Evolutionary conservation across 2,113 vertebrate species (phyloP), one percentile per base, ranked within the genome.

Genomic region (mouse (Mus musculus)): DNA sequence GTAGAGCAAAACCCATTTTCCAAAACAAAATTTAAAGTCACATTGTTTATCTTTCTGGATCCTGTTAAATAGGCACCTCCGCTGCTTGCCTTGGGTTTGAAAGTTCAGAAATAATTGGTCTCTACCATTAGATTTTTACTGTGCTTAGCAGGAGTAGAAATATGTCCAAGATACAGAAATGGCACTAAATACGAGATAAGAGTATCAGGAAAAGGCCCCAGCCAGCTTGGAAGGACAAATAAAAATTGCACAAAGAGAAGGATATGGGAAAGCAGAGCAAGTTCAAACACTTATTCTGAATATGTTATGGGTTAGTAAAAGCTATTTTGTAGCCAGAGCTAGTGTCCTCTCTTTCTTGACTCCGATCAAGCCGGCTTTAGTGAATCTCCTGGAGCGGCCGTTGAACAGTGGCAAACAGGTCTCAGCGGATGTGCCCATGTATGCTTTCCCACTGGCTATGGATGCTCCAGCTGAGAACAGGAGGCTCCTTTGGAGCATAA

Each of bases 401-500:
- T 61, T 80, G 46, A 85, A 61, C 54, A 0, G 8, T 72, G 80
- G 80, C 84, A 86, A 36, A 95, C 77, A 13, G 86, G 42, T 56
- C 46, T 89, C 89, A 87, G 94, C 36, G 42, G 86, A 93, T 91
- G 67, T 85, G 73, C 65, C 52, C 78, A 91, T 94, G 61, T 84
- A 85, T 46, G 54, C 78, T 30, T 88, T 92, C 72, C 36, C 71
- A 76, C 78, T 87, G 82, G 67, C 93, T 97, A 56, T 95, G 75
- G 97, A 96, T 91, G 54, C 88, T 95, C 77, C 3, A 94, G 6
- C 93, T 96, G 94, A 97, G 95, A 97, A 94, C 89, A 96, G 91
- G 96, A 97, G 97, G 88, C 88, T 97, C 59, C 54, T 52, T 92
- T 96, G 91, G 96, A 87, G 94, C 97, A 78, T 71, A 92, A 89